Evolutionary conservation across 2,797 vertebrate species (phyloP), one percentile per base, ranked within the genome.

Genomic region (Takifugu ocellatus): DNA sequence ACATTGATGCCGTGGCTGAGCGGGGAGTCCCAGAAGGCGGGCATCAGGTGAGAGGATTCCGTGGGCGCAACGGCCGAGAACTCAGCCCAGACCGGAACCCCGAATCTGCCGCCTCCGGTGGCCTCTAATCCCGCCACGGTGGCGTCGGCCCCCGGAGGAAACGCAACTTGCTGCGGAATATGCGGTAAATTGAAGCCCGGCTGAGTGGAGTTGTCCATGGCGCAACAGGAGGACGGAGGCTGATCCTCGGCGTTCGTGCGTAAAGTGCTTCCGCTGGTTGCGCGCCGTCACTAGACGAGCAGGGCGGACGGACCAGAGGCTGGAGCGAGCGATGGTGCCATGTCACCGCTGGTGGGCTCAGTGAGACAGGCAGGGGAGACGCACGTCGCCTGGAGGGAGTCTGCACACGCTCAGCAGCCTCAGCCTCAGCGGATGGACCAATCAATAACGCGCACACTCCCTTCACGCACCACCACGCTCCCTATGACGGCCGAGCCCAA

Each of bases 1-100:
- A 96, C 94, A 74, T 94, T 97, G 88, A 98, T 90, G 3, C 93
- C 91, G 68, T 94, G 94, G 84, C 86, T 96, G 69, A 98, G 87
- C 6, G 92, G 92, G 36, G 91, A 93, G 66, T 93, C 92, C 92
- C 92, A 89, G 76, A 91, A 90, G 31, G 83, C 89, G 27, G 87
- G 88, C 54, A 88, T 56, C 65, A 88, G 65, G 58, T 78, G 74
- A 12, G 85, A 67, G 25, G 88, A 1, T 7, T 79, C 84, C 21
- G 78, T 72, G 24, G 66, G 78, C 26, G 75, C 66, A 11, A 54
- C 80, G n/a, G 68, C 81, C 71, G 82, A 69, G 7, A 74, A 66
- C 33, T 73, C 80, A 3, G 59, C 65, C 9, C 69, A 79, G 6
- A 54, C 69, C 11, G 56, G 73, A 54, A 74, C 80, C 77, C 83